Evolutionary conservation across 2,888 invertebrate species (phyloP), one percentile per base, ranked within the genome.

Genomic region (Odontothrips loti): DNA sequence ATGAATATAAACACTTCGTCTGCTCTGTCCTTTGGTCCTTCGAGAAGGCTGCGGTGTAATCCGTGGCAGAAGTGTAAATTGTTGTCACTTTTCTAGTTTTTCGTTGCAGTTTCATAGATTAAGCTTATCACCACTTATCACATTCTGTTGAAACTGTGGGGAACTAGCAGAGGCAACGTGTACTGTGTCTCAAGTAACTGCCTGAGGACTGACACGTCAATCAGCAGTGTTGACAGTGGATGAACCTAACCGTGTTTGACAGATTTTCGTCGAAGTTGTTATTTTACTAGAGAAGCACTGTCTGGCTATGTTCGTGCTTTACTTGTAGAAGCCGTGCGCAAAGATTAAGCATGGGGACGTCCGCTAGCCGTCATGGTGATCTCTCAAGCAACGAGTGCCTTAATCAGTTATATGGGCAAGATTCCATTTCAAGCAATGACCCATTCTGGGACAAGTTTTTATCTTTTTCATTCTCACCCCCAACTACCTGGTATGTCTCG

Each of bases 391-490:
- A 98, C 88, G 94, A 94, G 85, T 92, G 93, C 86, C 89, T 98
- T 80, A 89, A 91, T 82, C 90, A 91, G 83, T 95, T 98, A 86
- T 93, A 94, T 83, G 93, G 96, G 0, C 90, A 91, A 63, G 94
- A 96, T 83, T 89, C 92, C 63, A 94, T 99, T 84, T 91, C 94
- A 9, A 91, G 93, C 11, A 96, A 96, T 87, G 95, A 97, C 86
- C 94, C 94, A 0, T 98, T 96, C 87, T 99, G 99, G 99, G 96
- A 96, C 86, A 93, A 94, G 84, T 91, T 99, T 83, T 89, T 99
- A 63, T 94, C 97, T 0, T 99, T 97, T 86, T 95, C 96, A 84
- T 93, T 97, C 84, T 91, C 92, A 63, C 92, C 96, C 82, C 96
- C 97, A 0, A 90, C 91, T 79, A 93, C 92, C 85, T 91, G 91